A percentile compares a stretch with the other conserved stretches of the same genome.
These are phyloP conservation scores for Pyrocoelia pectoralis DNA, from an alignment of 2,888 invertebrate genomes.

Conservation along the genomic window DNA sequence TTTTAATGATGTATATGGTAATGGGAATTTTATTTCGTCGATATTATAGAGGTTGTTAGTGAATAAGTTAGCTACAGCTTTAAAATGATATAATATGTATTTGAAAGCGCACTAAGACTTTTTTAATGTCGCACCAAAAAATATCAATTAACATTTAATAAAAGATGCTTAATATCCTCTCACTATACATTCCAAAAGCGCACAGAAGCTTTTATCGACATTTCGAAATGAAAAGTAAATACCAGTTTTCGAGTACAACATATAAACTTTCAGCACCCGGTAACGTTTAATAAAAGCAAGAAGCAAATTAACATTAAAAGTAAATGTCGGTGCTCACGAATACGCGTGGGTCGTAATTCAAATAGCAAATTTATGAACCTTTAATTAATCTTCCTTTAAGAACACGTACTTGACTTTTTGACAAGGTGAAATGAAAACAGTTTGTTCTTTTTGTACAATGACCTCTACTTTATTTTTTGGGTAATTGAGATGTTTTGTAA, in stretches of 20 bases:
- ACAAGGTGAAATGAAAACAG: conserved; percentile 36
- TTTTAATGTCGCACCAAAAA: no score
- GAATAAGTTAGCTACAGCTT: no score
- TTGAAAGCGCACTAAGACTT: no score
- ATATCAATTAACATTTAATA: background rate
- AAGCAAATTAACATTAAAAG: conserved; percentile 17
- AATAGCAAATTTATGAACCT: conserved; percentile 11
- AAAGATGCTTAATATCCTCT: background rate
- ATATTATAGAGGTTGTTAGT: no score
- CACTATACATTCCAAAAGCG: background rate
- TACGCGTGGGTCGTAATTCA: conserved; percentile 12
- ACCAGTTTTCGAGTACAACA: background rate
- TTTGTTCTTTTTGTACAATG: conserved; percentile 15
- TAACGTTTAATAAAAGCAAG: conserved; percentile 11
- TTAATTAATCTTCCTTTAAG: conserved; percentile 31
- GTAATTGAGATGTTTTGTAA: no score
- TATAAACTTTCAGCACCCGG: background rate
- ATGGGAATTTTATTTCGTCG: no score
- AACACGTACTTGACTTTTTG: conserved; percentile 30
- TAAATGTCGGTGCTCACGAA: conserved; percentile 14
- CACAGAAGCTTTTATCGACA: background rate
- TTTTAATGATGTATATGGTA: no score
- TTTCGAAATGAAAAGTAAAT: conserved; percentile 1
- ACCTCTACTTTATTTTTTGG: background rate
- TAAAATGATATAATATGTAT: no score